Conservation (phyloP, 2,113 vertebrate species). For the Casuarius casuarius region DNA sequence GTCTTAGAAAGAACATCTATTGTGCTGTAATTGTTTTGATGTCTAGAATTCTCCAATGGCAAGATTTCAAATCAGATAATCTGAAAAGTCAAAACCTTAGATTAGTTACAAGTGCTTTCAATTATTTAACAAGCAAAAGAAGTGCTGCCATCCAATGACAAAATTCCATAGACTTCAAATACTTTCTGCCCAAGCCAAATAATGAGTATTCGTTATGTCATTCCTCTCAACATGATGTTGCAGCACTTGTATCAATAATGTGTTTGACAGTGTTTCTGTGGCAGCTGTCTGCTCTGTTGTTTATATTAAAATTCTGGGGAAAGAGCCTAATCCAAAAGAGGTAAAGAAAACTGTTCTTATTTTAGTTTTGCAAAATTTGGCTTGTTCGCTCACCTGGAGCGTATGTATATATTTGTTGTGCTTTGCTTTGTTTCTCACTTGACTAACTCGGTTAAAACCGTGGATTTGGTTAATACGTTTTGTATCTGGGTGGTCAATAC, state of each 20-base stretch:
- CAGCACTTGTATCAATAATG: background rate
- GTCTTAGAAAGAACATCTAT: background rate
- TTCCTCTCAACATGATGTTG: background rate
- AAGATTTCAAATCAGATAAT: constrained; percentile 45
- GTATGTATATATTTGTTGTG: background rate
- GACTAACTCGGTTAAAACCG: rapidly evolving
- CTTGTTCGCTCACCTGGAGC: background rate
- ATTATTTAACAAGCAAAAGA: constrained; percentile 4
- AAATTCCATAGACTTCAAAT: background rate
- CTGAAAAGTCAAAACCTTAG: background rate
- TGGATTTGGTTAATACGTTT: background rate
- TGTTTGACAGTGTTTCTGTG: background rate
- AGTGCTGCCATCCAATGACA: background rate
- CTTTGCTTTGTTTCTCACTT: background rate
- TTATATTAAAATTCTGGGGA: background rate
- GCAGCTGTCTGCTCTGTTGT: background rate
- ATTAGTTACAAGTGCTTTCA: constrained; percentile 28
- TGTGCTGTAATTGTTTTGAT: constrained; percentile 31
- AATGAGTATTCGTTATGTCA: background rate
- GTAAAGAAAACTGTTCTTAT: background rate
- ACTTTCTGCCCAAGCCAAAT: background rate
- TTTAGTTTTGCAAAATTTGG: background rate
- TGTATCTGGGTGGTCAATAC: rapidly evolving
- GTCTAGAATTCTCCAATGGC: constrained; percentile 15
- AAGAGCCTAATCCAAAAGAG: background rate